A percentile compares a stretch with the other conserved stretches of the same genome.
phyloP scores from a whole-genome alignment of 2,113 vertebrate species.

The Parus major region DNA sequence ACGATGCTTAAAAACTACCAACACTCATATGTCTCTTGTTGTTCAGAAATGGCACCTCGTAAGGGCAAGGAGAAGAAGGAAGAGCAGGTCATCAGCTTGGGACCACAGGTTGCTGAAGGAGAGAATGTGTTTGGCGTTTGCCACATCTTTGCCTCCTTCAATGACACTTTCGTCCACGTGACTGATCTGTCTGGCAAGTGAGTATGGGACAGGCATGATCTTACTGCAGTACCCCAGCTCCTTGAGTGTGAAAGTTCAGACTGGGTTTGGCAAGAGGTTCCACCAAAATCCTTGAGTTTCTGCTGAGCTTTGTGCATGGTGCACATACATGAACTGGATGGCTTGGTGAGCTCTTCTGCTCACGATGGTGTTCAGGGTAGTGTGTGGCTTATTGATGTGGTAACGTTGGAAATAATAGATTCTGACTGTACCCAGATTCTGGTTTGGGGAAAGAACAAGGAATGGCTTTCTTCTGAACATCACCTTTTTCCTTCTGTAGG shows the following conservation, averaged over 20 bases:
- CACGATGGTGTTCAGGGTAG: background rate
- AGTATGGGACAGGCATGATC: constrained; percentile 46
- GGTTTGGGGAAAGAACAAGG: background rate
- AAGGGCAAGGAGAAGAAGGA: constrained; percentile 99
- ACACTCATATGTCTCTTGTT: background rate
- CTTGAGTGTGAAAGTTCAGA: background rate
- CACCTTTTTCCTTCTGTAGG: constrained; percentile 61
- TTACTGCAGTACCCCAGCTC: background rate
- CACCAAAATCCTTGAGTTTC: background rate
- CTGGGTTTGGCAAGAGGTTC: background rate
- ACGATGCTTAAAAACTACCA: too few species aligned
- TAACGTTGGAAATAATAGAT: background rate
- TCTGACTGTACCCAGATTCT: background rate
- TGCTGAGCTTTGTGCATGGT: background rate
- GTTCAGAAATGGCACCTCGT: constrained; percentile 93
- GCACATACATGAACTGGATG: rapidly evolving
- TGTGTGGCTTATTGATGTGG: background rate
- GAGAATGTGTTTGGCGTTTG: constrained; percentile 98
- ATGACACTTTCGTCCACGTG: constrained; percentile 97
- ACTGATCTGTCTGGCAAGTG: constrained; percentile 99
- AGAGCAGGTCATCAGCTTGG: constrained; percentile 97
- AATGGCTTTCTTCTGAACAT: background rate
- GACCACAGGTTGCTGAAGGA: constrained; percentile 96
- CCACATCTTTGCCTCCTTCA: constrained; percentile 99
- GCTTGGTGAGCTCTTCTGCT: background rate